Evolutionary conservation across 2,797 vertebrate species (phyloP).

Genomic region (Capromys pilorides): DNA sequence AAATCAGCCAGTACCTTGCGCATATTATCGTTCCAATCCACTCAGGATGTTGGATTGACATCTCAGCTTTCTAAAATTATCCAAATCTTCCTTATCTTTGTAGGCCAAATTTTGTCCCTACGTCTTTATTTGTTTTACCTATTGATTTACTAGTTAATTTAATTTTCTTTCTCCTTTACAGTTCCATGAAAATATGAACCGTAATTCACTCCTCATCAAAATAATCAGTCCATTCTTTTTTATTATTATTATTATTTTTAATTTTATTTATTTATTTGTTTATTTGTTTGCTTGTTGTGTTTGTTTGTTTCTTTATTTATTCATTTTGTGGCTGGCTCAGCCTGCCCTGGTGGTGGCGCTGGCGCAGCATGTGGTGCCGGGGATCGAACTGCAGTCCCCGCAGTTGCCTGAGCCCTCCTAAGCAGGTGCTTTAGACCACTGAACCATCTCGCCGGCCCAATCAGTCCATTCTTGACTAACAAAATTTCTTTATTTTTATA

Average conservation of each 20-base stretch:
- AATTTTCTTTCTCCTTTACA: neutral
- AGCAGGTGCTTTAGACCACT: no score
- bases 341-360: no score
- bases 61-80: slow-evolving; percentile 13
- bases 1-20: neutral
- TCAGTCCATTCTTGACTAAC: neutral
- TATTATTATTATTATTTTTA: no score
- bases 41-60: neutral
- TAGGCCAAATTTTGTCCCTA: neutral
- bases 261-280: no score
- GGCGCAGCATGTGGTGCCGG: no score
- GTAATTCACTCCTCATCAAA: neutral
- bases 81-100: neutral
- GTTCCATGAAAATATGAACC: neutral
- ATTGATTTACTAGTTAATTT: neutral
- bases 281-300: no score
- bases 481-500: neutral
- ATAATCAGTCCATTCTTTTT: neutral
- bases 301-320: no score
- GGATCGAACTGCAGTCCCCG: no score
- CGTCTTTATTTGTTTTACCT: neutral
- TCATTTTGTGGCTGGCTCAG: no score
- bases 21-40: neutral
- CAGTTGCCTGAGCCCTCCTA: no score
- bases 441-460: no score